Evolutionary conservation across 2,113 vertebrate genomes (phyloP), one percentile per base, ranked within the genome.

Genomic region (Rhinolophus sinicus): DNA sequence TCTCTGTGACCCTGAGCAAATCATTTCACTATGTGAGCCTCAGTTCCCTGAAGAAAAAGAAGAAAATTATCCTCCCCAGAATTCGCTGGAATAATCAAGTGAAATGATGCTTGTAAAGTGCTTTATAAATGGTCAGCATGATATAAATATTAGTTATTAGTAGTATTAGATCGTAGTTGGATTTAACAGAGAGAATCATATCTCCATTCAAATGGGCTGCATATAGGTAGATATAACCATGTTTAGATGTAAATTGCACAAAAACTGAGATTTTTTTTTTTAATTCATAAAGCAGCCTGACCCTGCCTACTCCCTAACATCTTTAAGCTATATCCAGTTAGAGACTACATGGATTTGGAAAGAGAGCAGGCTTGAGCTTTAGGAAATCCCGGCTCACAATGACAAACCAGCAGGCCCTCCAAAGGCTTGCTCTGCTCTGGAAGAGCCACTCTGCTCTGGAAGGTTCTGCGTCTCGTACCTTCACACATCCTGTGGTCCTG

Each of bases 301-400:
- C 19, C n/a, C 16, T 80, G 12, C 62, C 58, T 93, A 47, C 16
- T 84, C 75, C 15, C 26, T 62, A 47, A 93, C 12, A 50, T 75
- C 85, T 76, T 54, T 77, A 91, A 93, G 28, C 77, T 40, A 22
- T 58, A 21, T 62, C 70, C 69, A 26, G 33, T 47, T 87, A 44
- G 69, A 96, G 58, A 95, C 50, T 24, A 80, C 40, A 62, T 30
- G 30, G 12, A 82, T 96, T 92, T 92, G 80, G 28, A 87, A 95
- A 94, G 47, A 90, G 30, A 94, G 24, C 1, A 88, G 64, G 44
- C 38, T 83, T 83, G 58, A 70, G 64, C 80, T 80, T 87, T 40
- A 90, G 88, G 28, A 90, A 93, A 81, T 60, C 60, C 44, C n/a
- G 72, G 30, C 47, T 97, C 75, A 50, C 73, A 77, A 18, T 47